These are phyloP conservation scores for Knipowitschia caucasica DNA, from an alignment of 2,797 vertebrate genomes.

Conservation along the genomic window DNA sequence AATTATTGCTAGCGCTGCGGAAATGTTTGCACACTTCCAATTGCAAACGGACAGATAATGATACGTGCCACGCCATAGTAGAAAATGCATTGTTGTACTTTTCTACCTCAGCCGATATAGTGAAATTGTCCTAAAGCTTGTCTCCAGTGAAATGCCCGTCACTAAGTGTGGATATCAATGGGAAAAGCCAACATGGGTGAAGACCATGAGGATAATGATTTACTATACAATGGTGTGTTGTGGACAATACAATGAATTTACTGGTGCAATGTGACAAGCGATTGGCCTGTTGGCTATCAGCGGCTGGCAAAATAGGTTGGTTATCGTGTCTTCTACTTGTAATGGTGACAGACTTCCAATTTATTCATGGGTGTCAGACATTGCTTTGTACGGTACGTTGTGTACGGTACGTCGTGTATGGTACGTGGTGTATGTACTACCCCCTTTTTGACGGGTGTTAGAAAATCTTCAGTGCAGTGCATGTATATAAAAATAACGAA, in stretches of 20 bases:
- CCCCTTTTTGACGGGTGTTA: too few species aligned
- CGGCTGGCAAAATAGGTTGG: neutral
- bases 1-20: conserved; percentile 11
- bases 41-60: conserved; percentile 13
- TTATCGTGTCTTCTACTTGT: neutral
- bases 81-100: neutral
- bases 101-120: neutral
- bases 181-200: neutral
- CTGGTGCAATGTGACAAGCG: neutral
- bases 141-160: neutral
- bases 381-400: too few species aligned
- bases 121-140: neutral
- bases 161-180: neutral
- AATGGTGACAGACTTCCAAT: neutral
- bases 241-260: neutral
- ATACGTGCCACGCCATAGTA: neutral
- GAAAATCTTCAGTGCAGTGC: too few species aligned
- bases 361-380: neutral
- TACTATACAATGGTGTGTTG: neutral
- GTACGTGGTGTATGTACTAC: too few species aligned
- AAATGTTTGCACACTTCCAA: conserved; percentile 11
- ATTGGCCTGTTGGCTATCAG: neutral
- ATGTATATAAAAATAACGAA: too few species aligned
- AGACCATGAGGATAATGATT: neutral
- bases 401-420: too few species aligned